These are phyloP conservation scores for Tubulanus polymorphus DNA, from an alignment of 2,888 invertebrate species.

Conservation along the genomic window DNA sequence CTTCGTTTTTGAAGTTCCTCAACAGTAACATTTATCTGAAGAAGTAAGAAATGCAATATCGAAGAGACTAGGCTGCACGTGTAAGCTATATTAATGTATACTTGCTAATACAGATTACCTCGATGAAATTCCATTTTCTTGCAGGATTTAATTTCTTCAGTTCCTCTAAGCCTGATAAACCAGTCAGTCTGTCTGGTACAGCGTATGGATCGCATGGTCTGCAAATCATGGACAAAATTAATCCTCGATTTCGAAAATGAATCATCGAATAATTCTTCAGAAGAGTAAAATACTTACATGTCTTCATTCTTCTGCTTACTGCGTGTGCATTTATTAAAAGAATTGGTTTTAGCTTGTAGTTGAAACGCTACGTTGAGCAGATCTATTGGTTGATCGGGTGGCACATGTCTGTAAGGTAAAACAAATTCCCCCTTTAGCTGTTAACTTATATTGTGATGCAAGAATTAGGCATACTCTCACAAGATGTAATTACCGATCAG, in stretches of 20 bases:
- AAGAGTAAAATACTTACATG: no score
- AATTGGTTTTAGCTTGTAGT: constrained; percentile 26
- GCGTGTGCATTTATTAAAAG: no score
- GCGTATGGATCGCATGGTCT: constrained; percentile 11
- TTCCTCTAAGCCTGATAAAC: constrained; percentile 67
- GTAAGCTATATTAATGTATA: no score
- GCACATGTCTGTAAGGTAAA: constrained; percentile 38
- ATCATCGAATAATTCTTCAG: no score
- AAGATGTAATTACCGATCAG: constrained; percentile 61
- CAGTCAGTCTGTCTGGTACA: constrained; percentile 78
- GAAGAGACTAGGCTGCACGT: no score
- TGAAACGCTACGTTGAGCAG: constrained; percentile 92
- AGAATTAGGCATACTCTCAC: background rate
- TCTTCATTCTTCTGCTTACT: no score
- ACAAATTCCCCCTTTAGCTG: background rate
- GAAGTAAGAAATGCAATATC: constrained; percentile 17
- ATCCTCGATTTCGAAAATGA: background rate
- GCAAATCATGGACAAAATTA: background rate
- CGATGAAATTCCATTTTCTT: constrained; percentile 78
- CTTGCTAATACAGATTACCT: constrained; percentile 60
- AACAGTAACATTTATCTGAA: constrained; percentile 64
- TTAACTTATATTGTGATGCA: background rate
- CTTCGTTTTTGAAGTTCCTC: constrained; percentile 61
- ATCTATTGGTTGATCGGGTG: constrained; percentile 69
- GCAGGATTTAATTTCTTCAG: constrained; percentile 66